These are phyloP conservation scores for Hemithea aestivaria DNA, from an alignment of 2,888 invertebrate species.

Conservation along the genomic window DNA sequence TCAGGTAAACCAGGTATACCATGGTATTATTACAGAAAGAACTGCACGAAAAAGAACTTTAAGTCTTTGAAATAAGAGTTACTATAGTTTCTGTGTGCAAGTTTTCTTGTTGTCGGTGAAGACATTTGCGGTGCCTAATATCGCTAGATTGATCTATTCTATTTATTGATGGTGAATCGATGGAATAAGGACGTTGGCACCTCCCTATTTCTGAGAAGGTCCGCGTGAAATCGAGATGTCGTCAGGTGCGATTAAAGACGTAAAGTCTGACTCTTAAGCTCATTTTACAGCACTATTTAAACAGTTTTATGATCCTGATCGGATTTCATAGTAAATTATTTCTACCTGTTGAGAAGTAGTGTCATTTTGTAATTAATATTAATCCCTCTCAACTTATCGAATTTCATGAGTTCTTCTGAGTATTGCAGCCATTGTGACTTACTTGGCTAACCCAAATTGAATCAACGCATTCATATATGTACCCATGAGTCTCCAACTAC, in stretches of 20 bases:
- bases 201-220: slow-evolving; percentile 58
- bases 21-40: slow-evolving; percentile 3
- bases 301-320: slow-evolving; percentile 23
- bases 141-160: slow-evolving; percentile 56
- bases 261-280: slow-evolving; percentile 47
- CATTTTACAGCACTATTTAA: slow-evolving; percentile 34
- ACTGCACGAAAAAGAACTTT: slow-evolving; percentile 7
- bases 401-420: no score
- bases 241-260: slow-evolving; percentile 56
- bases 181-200: slow-evolving; percentile 61
- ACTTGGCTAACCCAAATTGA: no score
- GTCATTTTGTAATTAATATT: no score
- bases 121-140: slow-evolving; percentile 53
- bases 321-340: slow-evolving; percentile 20
- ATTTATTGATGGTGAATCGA: slow-evolving; percentile 47
- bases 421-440: no score
- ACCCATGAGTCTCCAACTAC: no score
- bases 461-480: no score
- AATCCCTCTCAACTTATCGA: no score
- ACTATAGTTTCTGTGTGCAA: not conserved
- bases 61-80: slow-evolving; percentile 1
- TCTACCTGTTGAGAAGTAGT: no score
- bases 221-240: slow-evolving; percentile 58
- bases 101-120: slow-evolving; percentile 11
- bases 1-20: slow-evolving; percentile 20